Evolutionary conservation across 2,797 vertebrate genomes (phyloP), one percentile per base, ranked within the genome.

Genomic region (Acipenser ruthenus): DNA sequence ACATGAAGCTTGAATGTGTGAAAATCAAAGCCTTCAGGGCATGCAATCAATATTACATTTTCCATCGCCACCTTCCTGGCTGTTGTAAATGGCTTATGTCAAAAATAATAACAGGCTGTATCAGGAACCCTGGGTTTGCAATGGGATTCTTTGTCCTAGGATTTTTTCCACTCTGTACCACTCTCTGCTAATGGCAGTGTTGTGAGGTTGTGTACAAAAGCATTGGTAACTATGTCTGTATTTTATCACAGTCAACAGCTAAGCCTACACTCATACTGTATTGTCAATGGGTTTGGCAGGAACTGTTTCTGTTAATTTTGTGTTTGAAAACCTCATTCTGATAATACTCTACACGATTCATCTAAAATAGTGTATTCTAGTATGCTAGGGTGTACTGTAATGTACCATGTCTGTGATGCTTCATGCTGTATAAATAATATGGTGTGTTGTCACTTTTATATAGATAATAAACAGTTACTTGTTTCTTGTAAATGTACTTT

Each of bases 51-150:
- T 55, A 65, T n/a, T 4, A 48, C 13, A 55, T 48, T 65, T 37
- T 65, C 18, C 64, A 56, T 53, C 82, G 87, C 88, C 88, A 91
- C 88, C 88, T 90, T 89, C 86, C 84, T 85, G 84, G 88, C 86
- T 83, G 86, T 90, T 91, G 88, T 91, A 91, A 91, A 91, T 90
- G 89, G 49, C 49, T 52, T 47, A 10, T 52, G 63, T 64, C 63
- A 50, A 11, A 64, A 64, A 64, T 51, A 64, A 50, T 64, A 50
- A 64, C 63, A 52, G 63, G 49, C 23, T 13, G 63, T 50, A 51
- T 52, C 49, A 23, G 84, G 79, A 91, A 91, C 86, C 88, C 86
- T 88, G 84, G 87, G 86, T 88, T 90, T 88, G 88, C 87, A 89
- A 90, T 90, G 89, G 89, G 77, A 73, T 79, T 87, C 78, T 78